phyloP scores from a whole-genome alignment of 2,113 vertebrate genomes.

The Entosphenus tridentatus region DNA sequence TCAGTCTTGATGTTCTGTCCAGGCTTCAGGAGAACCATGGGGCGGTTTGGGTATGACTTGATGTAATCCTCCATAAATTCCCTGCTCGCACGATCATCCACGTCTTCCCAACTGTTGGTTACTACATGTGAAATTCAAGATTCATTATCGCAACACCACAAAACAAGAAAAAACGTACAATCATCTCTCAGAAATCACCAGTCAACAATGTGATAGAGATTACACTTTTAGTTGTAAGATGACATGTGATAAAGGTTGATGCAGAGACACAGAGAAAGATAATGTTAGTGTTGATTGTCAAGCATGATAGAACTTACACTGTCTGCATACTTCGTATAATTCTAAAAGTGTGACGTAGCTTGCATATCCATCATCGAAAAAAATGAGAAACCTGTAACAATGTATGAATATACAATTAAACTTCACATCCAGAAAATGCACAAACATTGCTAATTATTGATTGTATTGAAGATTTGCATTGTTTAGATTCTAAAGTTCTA shows the following conservation, averaged over 20 bases:
- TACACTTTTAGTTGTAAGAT: too few species aligned
- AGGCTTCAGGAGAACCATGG: constrained; percentile 80
- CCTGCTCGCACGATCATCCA: constrained; percentile 67
- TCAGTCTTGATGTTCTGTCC: constrained; percentile 92
- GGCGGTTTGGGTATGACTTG: constrained; percentile 77
- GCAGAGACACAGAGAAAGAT: too few species aligned
- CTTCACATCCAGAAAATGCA: too few species aligned
- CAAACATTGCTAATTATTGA: too few species aligned
- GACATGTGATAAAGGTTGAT: too few species aligned
- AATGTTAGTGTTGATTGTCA: neutral
- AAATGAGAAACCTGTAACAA: constrained; percentile 59
- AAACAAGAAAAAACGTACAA: too few species aligned
- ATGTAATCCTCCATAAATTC: constrained; percentile 96
- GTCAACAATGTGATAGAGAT: too few species aligned
- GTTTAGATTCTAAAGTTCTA: too few species aligned
- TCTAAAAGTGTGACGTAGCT: constrained; percentile 73
- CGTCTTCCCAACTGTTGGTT: constrained; percentile 71
- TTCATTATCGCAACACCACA: too few species aligned
- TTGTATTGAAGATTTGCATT: too few species aligned
- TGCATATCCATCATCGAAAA: constrained; percentile 89
- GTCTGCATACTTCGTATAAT: constrained; percentile 61
- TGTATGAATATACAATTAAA: neutral
- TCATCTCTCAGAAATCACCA: too few species aligned
- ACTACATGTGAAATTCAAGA: constrained; percentile 24
- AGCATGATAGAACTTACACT: constrained; percentile 33